Evolutionary conservation across 2,888 invertebrate species (phyloP), one percentile per base, ranked within the genome.

Genomic region (Nysson spinosus): DNA sequence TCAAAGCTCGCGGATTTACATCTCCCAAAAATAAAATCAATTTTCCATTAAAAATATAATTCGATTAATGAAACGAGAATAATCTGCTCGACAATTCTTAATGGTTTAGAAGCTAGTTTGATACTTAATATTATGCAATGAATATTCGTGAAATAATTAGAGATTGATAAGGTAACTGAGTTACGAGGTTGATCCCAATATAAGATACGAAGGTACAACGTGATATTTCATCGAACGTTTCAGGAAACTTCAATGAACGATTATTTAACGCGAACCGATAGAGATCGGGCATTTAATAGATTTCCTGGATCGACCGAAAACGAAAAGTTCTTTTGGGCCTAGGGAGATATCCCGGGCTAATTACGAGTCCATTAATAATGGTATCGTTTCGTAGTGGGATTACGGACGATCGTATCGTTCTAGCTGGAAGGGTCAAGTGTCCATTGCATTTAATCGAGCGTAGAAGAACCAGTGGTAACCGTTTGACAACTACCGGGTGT

Each of bases 401-500:
- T 16, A 11, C 30, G 14, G 24, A 12, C 28, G 32, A 43, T 7
- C 7, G 19, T 28, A 9, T 32, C 14, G 32, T 51, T 49, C 52
- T 32, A 28, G 6, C 28, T 12, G 32, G 22, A 46, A 26, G 50
- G 69, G 55, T 69, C 64, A 61, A 65, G 51, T 69, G 57, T 47
- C 34, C 34, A 40, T n/a, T 28, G 46, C 40, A 58, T 61, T 69
- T 49, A 69, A 72, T 69, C 64, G 65, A 72, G 11, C 49, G 58
- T 60, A 34, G 12, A 71, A 54, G 51, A 69, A 61, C 35, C 40
- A 42, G 67, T 55, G 57, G 30, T 55, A 55, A 52, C 40, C 43
- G 65, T 68, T 67, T 61, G 66, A 69, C 61, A 60, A 66, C 65
- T 69, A 67, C 61, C 66, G 67, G 56, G 58, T 68, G 66, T 70